Percentiles rank a stretch among this genome's conserved stretches.
These are phyloP conservation scores for Mirounga angustirostris DNA, from an alignment of 2,113 vertebrate species.

Conservation along the genomic window DNA sequence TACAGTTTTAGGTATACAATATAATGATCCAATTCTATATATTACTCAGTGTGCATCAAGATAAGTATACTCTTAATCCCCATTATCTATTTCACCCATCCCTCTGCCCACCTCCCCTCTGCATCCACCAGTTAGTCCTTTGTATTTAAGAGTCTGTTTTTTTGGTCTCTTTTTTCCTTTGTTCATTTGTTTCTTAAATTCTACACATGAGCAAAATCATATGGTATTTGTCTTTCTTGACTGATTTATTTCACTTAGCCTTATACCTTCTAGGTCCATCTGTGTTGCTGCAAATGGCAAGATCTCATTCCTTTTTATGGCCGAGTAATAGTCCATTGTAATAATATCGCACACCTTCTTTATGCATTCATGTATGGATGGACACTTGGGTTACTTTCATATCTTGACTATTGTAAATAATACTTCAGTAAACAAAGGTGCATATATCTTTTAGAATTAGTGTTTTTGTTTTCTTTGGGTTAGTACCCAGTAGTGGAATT, in stretches of 20 bases:
- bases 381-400: background rate
- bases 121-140: background rate
- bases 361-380: background rate
- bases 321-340: background rate
- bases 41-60: background rate
- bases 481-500: background rate
- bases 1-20: background rate
- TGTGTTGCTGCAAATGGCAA: background rate
- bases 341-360: background rate
- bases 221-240: background rate
- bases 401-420: background rate
- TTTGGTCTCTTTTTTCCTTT: background rate
- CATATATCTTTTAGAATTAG: background rate
- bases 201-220: background rate
- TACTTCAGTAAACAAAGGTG: background rate
- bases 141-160: background rate
- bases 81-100: background rate
- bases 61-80: background rate
- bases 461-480: background rate
- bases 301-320: background rate
- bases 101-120: background rate
- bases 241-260: background rate
- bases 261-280: background rate
- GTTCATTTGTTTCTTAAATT: background rate
- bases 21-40: background rate